Evolutionary conservation across 2,113 vertebrate genomes (phyloP).

Genomic region (Odontophorus gujanensis): DNA sequence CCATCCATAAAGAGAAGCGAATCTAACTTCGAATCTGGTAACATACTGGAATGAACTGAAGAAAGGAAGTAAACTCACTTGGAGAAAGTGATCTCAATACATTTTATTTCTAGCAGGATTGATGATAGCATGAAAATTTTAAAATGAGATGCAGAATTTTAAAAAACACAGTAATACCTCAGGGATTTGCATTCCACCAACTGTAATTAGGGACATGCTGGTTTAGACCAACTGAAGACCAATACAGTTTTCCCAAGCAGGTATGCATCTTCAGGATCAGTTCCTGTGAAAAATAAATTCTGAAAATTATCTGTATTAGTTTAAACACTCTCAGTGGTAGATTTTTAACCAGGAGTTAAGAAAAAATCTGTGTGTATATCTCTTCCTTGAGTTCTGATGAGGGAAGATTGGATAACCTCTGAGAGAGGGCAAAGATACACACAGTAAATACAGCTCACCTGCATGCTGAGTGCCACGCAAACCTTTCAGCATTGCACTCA

Average conservation of each 20-base stretch:
- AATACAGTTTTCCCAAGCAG: not conserved
- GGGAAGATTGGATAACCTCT: not conserved
- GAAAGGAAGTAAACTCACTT: not conserved
- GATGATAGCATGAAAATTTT: not conserved
- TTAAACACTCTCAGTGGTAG: not conserved
- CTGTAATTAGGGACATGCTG: not conserved
- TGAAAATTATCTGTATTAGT: not conserved
- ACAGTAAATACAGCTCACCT: not conserved
- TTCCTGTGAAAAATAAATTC: not conserved
- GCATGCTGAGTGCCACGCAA: not conserved
- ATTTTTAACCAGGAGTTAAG: not conserved
- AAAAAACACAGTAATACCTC: not conserved
- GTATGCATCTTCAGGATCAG: not conserved
- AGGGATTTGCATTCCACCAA: not conserved
- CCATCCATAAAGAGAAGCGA: not conserved
- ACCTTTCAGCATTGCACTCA: not conserved
- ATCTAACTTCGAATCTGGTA: not conserved
- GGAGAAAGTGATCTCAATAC: not conserved
- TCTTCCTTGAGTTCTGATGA: not conserved
- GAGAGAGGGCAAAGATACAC: not conserved
- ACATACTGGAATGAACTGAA: not conserved
- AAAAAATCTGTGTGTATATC: accelerated
- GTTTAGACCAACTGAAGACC: not conserved
- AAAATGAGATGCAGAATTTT: not conserved
- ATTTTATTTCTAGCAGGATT: not conserved